Conservation (phyloP, 2,113 vertebrate genomes). For the Leucoraja erinaceus region DNA sequence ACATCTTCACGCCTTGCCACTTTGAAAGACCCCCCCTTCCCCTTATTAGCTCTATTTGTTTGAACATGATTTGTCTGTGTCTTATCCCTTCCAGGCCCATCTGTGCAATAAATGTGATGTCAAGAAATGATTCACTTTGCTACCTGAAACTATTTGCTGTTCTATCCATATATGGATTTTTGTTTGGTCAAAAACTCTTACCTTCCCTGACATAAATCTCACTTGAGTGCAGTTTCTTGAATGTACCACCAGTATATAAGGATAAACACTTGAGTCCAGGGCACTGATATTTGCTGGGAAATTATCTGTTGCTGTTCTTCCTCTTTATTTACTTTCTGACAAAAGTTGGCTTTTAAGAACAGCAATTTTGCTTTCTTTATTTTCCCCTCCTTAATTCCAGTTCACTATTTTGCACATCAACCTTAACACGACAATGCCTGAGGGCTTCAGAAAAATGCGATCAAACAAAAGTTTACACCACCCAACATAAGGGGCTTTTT, state of each 20-base stretch:
- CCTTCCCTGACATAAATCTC: neutral
- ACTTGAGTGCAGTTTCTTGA: neutral
- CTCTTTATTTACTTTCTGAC: neutral
- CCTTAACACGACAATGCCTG: no score
- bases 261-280: neutral
- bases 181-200: neutral
- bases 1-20: neutral
- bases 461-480: no score
- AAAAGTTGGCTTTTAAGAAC: neutral
- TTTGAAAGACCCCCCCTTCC: neutral
- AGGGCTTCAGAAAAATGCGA: no score
- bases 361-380: neutral
- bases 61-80: neutral
- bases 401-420: no score
- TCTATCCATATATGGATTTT: neutral
- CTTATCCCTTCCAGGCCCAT: no score
- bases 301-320: neutral
- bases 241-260: no score
- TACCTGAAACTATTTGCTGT: neutral
- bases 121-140: neutral
- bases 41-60: neutral
- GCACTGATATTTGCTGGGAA: neutral
- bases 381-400: neutral
- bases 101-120: neutral
- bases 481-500: no score